Base-by-base conservation (phyloP, 2,888 invertebrate genomes). In the Tenthredo distinguenda region DNA sequence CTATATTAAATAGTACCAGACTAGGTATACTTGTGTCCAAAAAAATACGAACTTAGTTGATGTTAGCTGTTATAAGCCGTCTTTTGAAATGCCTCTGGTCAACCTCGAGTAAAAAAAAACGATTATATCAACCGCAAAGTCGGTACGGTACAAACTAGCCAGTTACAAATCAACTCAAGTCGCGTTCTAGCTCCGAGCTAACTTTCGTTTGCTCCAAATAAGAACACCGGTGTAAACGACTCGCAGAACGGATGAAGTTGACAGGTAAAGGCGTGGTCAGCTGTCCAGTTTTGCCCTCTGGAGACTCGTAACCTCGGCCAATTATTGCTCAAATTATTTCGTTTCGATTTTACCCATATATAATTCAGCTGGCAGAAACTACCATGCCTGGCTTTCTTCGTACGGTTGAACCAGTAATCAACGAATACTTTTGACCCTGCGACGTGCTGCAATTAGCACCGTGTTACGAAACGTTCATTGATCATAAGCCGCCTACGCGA, bases 121-220 rank as follows among this genome's bases (percentile, higher is more conserved):
- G 74, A 74, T 74, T 21, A 43, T 74, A 74, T 74, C 74, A 43
- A 74, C 40, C 43, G 40, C 74, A 74, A 43, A 31, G 40, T 26
- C 10, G 26, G 21, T 26, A 26, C 10, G 40, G 12, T 43, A 77
- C 47, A 58, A 37, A 34, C 31, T 55, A 4, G 58, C 58, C 40
- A 40, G 62, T 37, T 81, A 62, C 58, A 81, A 62, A 62, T 62
- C 58, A 77, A 77, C 31, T 21, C 26, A n/a, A 81, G 21, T 21
- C 37, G 58, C 65, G 34, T 40, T 62, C 62, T 68, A 77, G 58
- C 87, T 86, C 26, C 18, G 31, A 82, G 87, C 84, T 82, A 87
- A 88, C 88, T 88, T 88, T 88, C 88, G 86, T 88, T 88, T 88
- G 87, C 85, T 87, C 81, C 77, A 85, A 86, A 86, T 86, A 86